phyloP scores from a whole-genome alignment of 2,888 invertebrate species.

The Drosophila limbata region DNA sequence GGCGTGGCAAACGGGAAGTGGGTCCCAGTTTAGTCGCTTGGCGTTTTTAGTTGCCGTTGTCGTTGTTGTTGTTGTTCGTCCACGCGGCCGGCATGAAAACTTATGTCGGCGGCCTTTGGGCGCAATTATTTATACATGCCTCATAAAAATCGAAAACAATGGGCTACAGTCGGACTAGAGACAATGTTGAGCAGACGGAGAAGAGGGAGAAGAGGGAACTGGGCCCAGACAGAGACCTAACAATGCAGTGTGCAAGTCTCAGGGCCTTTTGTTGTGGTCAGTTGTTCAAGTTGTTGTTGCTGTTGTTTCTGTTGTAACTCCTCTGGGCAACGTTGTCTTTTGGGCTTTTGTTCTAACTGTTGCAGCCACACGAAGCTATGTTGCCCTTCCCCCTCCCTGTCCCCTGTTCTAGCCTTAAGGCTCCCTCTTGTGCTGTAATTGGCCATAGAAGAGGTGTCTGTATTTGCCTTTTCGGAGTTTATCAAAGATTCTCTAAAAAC shows the following conservation, averaged over 20 bases:
- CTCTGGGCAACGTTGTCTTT: slow-evolving; percentile 53
- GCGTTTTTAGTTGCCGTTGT: slow-evolving; percentile 48
- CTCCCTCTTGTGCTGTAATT: slow-evolving; percentile 46
- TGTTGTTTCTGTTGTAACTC: slow-evolving; percentile 36
- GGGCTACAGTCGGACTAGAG: slow-evolving; percentile 43
- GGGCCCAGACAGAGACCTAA: slow-evolving; percentile 43
- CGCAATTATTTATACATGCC: slow-evolving; percentile 84
- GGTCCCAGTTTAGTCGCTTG: slow-evolving; percentile 65
- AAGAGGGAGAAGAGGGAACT: not conserved
- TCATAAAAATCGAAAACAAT: slow-evolving; percentile 83
- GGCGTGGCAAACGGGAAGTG: slow-evolving; percentile 55
- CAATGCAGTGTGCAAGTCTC: slow-evolving; percentile 62
- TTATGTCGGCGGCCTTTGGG: slow-evolving; percentile 83
- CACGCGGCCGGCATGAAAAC: slow-evolving; percentile 81
- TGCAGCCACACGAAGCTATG: slow-evolving; percentile 40
- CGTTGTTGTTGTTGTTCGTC: slow-evolving; percentile 58
- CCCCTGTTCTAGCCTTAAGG: not conserved
- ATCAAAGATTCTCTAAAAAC: slow-evolving; percentile 22
- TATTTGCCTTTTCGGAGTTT: slow-evolving; percentile 45
- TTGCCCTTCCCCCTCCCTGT: not conserved
- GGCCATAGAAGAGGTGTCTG: slow-evolving; percentile 46
- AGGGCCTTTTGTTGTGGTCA: slow-evolving; percentile 24
- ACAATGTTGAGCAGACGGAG: not conserved
- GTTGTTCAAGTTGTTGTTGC: slow-evolving; percentile 29
- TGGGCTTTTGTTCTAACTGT: slow-evolving; percentile 70